Evolutionary conservation across 2,888 invertebrate species (phyloP).

Genomic region (Lycocerus yunnanus): DNA sequence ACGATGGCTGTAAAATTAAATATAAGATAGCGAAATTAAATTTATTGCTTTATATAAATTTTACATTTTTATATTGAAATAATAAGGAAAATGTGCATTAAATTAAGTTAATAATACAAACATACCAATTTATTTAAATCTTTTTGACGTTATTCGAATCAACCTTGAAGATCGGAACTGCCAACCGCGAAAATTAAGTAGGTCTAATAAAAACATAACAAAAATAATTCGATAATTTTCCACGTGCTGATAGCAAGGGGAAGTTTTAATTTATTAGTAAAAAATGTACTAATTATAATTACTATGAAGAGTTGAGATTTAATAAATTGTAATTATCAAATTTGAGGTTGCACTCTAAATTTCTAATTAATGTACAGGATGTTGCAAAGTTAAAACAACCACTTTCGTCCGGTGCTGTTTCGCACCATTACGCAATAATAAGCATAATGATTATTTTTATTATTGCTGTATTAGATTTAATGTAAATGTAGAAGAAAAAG

Average conservation of each 20-base stretch:
- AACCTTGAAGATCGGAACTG: not conserved
- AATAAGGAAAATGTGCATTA: not conserved
- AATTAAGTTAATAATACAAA: not conserved
- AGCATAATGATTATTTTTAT: too few relatives aligned
- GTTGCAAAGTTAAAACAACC: not conserved
- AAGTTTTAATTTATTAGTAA: not conserved
- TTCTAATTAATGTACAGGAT: not conserved
- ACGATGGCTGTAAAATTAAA: not conserved
- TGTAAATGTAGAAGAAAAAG: too few relatives aligned
- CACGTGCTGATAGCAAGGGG: not conserved
- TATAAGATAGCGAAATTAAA: not conserved
- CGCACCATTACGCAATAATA: too few relatives aligned
- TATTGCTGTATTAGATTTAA: too few relatives aligned
- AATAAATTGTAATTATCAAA: not conserved
- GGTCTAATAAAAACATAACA: not conserved
- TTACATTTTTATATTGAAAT: not conserved
- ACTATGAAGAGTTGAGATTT: not conserved
- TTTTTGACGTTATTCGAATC: not conserved
- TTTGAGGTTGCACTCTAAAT: not conserved
- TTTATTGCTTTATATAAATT: not conserved
- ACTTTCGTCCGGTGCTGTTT: not conserved
- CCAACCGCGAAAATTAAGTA: not conserved
- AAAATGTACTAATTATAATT: not conserved
- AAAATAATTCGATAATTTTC: not conserved
- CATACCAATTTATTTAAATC: conserved; percentile 2